phyloP scores from a whole-genome alignment of 35 echinoderm and acorn worm species.

The Diadema setosum region DNA sequence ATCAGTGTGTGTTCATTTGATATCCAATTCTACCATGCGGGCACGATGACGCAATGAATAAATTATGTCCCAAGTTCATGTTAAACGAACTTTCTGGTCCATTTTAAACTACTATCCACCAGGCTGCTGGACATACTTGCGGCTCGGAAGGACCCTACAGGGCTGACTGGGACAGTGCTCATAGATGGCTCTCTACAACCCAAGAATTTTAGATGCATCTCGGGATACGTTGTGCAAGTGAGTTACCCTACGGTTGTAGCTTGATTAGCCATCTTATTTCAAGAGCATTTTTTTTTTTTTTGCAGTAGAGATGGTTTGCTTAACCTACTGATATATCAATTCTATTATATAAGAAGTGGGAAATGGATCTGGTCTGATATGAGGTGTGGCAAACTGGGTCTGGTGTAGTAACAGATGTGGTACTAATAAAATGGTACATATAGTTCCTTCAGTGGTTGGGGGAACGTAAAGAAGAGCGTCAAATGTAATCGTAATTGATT shows the following conservation, averaged over 20 bases:
- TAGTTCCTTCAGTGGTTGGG: no score
- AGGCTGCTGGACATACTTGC: constrained; percentile 83
- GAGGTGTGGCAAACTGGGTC: no score
- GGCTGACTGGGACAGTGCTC: constrained; percentile 64
- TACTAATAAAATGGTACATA: no score
- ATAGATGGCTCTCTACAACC: constrained; percentile 71
- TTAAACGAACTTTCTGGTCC: background rate
- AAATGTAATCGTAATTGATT: no score
- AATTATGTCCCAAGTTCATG: background rate
- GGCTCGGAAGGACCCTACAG: constrained; percentile 74
- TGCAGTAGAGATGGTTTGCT: no score
- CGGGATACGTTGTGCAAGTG: constrained; percentile 95
- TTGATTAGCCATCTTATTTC: background rate
- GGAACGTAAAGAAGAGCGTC: no score
- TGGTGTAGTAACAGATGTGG: no score
- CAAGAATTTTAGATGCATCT: constrained; percentile 54
- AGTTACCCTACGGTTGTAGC: background rate
- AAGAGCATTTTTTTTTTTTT: background rate
- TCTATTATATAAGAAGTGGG: no score
- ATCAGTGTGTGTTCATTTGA: background rate
- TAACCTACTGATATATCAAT: no score
- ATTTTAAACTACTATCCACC: background rate
- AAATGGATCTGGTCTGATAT: background rate
- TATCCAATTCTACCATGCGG: background rate
- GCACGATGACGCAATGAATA: background rate